Percentiles rank a stretch among this genome's conserved stretches.
Conservation (phyloP, 2,888 invertebrate species). For the Leptopilina myrica region DNA sequence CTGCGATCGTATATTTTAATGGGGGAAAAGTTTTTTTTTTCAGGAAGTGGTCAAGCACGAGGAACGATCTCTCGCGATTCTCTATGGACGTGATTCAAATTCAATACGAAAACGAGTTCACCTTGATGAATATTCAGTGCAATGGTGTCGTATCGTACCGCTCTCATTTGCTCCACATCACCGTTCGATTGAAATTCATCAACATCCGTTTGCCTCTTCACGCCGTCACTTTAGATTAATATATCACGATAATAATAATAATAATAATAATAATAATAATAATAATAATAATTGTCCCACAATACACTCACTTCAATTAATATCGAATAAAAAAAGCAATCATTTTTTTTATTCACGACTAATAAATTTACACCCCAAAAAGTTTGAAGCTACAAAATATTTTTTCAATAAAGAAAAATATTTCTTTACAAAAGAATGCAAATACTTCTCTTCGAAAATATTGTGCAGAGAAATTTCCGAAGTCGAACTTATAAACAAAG, state of each 20-base stretch:
- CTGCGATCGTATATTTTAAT: slow-evolving; percentile 22
- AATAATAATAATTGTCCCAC: too few species aligned
- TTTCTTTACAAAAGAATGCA: not conserved
- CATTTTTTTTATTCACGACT: too few species aligned
- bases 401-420: too few species aligned
- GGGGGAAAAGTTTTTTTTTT: slow-evolving; percentile 32
- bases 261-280: too few species aligned
- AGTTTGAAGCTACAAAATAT: too few species aligned
- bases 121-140: slow-evolving; percentile 63
- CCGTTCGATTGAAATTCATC: slow-evolving; percentile 40
- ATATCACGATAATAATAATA: not conserved
- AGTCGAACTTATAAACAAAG: not conserved
- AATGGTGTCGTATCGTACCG: slow-evolving; percentile 47
- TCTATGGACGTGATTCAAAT: slow-evolving; percentile 58
- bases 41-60: slow-evolving; percentile 53
- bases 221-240: not conserved
- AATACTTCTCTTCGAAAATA: not conserved
- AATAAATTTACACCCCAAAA: too few species aligned
- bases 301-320: too few species aligned
- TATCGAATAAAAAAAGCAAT: too few species aligned
- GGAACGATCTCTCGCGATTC: slow-evolving; percentile 49
- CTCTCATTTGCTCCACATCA: slow-evolving; percentile 46
- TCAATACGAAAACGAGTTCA: slow-evolving; percentile 54
- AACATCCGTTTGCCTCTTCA: slow-evolving; percentile 17
- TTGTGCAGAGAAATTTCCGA: not conserved